Evolutionary conservation across 2,113 vertebrate species (phyloP), one percentile per base, ranked within the genome.

Genomic region (Sakesphorus luctuosus): DNA sequence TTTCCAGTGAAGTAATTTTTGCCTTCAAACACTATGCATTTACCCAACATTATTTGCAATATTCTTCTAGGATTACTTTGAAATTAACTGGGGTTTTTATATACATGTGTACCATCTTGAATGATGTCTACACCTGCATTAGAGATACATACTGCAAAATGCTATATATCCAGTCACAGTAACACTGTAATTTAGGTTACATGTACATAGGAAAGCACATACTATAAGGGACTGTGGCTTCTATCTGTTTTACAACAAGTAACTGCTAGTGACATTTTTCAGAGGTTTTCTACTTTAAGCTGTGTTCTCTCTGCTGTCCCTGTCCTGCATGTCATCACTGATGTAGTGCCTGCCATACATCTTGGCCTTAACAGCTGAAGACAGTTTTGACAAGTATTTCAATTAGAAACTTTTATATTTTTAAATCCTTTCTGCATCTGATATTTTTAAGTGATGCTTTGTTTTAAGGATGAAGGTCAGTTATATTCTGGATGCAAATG

Each of bases 41-140:
- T 97, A 87, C 93, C 90, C 95, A 87, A 62, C 87, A 56, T 94
- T 97, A 92, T 95, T 97, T 96, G 87, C 95, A 95, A 72, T 96
- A 86, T 68, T 97, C 95, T 97, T 97, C 86, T 97, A 94, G 69
- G 89, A 84, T 97, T 97, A 89, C 86, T 96, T 92, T 96, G 87
- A 95, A 96, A 96, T 96, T 94, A 95, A 85, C 82, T 96, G 62
- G 11, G 38, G 82, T 69, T 94, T 95, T 84, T 91, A 43, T 90
- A 73, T 89, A 52, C 74, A 59, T 9, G 31, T 85, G 75, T 96
- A 81, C 61, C 84, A 95, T 94, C 90, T 91, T 83, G 79, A 95
- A 94, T 62, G 87, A 76, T 71, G 79, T 90, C 84, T 96, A 92
- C 65, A 75, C 52, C 89, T 95, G 77, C 78, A 66, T 97, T 96